Conservation (phyloP, 2,797 vertebrate genomes). For the Rallus crepitans region DNA sequence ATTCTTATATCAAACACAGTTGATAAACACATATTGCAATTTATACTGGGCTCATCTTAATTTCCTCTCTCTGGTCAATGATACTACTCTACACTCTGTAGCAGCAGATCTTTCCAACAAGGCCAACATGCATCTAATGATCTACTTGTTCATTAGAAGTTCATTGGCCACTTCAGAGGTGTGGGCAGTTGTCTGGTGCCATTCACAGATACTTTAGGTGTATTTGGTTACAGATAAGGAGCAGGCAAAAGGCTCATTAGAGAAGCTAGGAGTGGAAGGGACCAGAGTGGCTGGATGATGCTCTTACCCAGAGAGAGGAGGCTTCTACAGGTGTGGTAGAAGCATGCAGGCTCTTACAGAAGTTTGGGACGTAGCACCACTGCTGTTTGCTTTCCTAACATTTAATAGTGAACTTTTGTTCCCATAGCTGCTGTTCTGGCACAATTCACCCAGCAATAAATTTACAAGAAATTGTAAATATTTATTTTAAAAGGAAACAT, state of each 20-base stretch:
- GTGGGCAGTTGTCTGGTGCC: neutral
- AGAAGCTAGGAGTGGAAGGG: neutral
- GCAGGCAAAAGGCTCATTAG: neutral
- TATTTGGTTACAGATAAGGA: rapidly evolving
- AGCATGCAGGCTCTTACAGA: neutral
- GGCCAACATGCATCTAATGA: neutral
- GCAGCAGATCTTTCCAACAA: neutral
- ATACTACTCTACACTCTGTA: neutral
- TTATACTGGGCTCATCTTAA: neutral
- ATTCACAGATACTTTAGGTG: neutral
- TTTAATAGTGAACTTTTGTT: neutral
- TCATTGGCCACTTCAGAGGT: neutral
- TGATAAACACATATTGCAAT: neutral
- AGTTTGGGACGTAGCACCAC: neutral
- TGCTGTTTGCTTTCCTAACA: neutral
- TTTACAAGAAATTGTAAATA: conserved; percentile 20
- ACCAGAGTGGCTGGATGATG: neutral
- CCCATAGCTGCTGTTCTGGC: neutral
- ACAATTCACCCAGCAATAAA: conserved; percentile 6
- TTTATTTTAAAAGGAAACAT: conserved; percentile 35
- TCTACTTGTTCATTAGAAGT: neutral
- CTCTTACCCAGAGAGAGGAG: neutral
- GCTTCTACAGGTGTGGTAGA: neutral
- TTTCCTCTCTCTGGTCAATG: neutral
- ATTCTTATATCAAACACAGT: neutral